These are phyloP conservation scores for Allolobophora icterica DNA, from an alignment of 2,888 invertebrate genomes.

Conservation along the genomic window DNA sequence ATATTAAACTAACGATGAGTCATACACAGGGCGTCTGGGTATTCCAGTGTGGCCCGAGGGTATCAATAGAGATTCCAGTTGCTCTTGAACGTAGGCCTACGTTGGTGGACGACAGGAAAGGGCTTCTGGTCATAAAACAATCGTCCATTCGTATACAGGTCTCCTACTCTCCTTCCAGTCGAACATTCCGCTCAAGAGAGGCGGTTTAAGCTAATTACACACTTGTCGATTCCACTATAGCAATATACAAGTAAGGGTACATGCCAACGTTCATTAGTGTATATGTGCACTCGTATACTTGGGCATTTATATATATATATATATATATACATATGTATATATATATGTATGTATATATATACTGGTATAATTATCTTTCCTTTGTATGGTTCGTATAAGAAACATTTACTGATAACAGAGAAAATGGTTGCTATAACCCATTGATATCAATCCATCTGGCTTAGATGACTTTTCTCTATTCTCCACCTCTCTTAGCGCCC, in stretches of 20 bases:
- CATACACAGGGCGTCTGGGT: conserved; percentile 8
- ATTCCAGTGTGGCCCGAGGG: not conserved
- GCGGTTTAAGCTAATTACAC: not conserved
- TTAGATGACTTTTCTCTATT: not conserved
- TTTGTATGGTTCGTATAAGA: not conserved
- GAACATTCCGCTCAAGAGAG: too few species aligned
- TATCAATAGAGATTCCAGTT: not conserved
- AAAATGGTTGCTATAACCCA: not conserved
- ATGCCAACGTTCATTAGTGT: not conserved
- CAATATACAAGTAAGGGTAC: not conserved
- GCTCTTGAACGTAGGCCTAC: too few species aligned
- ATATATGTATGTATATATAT: too few species aligned
- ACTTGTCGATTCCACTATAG: not conserved
- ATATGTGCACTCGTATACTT: too few species aligned
- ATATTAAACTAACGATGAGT: not conserved
- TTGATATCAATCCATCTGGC: not conserved
- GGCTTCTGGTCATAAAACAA: not conserved
- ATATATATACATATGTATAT: too few species aligned
- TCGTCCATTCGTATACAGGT: not conserved
- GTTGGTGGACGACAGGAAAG: conserved; percentile 1
- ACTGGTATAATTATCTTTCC: not conserved
- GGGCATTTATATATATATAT: too few species aligned
- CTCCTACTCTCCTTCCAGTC: not conserved
- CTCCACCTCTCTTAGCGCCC: too few species aligned
- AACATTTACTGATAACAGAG: not conserved